Evolutionary conservation across 2,888 invertebrate species (phyloP).

Genomic region (Hirtodrosophila trivittata): DNA sequence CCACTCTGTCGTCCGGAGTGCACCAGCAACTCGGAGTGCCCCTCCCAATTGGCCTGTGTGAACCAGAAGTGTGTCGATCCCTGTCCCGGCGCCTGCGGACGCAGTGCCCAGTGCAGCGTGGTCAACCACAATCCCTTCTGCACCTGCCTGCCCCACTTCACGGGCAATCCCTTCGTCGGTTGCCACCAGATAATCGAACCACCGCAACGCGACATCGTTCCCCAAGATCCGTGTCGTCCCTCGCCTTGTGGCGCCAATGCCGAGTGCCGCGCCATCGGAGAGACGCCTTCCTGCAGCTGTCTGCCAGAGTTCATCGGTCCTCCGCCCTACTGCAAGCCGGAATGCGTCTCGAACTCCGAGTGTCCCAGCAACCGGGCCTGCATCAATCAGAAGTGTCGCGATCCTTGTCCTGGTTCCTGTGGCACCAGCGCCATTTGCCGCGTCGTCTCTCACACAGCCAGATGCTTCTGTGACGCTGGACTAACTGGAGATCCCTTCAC

Average conservation of each 20-base stretch:
- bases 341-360: constrained; percentile 89
- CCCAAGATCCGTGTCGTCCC: constrained; percentile 87
- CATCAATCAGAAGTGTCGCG: constrained; percentile 89
- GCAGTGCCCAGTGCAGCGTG: constrained; percentile 86
- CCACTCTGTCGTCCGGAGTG: constrained; percentile 91
- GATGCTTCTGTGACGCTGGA: constrained; percentile 87
- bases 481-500: constrained; percentile 89
- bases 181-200: constrained; percentile 86
- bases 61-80: constrained; percentile 90
- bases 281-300: constrained; percentile 90
- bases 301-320: constrained; percentile 88
- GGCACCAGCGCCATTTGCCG: constrained; percentile 89
- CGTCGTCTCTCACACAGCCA: constrained; percentile 89
- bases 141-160: constrained; percentile 87
- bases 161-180: constrained; percentile 91
- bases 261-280: constrained; percentile 87
- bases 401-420: constrained; percentile 89
- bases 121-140: constrained; percentile 90
- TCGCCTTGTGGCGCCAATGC: constrained; percentile 90
- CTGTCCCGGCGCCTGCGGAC: constrained; percentile 87
- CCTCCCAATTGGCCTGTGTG: constrained; percentile 87
- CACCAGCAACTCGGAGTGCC: constrained; percentile 88
- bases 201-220: constrained; percentile 77
- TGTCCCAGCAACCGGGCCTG: constrained; percentile 89
- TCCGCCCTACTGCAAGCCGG: constrained; percentile 90